A percentile compares a stretch with the other conserved stretches of the same genome.
These are phyloP conservation scores for Gandaritis pyraliata DNA, from an alignment of 2,888 invertebrate species.

Conservation along the genomic window DNA sequence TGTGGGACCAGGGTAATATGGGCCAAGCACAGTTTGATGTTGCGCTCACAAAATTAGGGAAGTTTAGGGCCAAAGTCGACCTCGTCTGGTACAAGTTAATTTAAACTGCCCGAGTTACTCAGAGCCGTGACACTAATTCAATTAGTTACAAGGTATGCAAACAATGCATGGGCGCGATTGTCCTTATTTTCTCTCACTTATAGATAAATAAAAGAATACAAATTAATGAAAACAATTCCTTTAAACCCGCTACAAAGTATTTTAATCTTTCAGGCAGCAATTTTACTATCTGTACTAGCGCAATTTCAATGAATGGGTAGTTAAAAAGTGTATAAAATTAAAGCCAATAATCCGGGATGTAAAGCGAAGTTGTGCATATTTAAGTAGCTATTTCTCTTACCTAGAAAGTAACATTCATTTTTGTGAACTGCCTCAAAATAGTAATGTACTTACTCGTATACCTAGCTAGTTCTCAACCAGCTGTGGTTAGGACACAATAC, in stretches of 20 bases:
- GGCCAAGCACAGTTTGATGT: slow-evolving; percentile 82
- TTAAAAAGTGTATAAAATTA: slow-evolving; percentile 6
- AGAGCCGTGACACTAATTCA: slow-evolving; percentile 80
- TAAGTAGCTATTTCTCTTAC: neutral
- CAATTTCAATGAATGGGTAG: slow-evolving; percentile 6
- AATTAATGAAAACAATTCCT: neutral
- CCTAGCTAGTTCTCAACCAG: no score
- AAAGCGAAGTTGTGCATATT: slow-evolving; percentile 10
- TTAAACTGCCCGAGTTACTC: slow-evolving; percentile 80
- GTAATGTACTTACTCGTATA: no score
- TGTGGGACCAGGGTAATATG: slow-evolving; percentile 66
- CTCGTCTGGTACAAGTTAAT: slow-evolving; percentile 79
- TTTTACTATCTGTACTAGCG: neutral
- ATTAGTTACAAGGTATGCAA: slow-evolving; percentile 77
- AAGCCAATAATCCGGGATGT: slow-evolving; percentile 6
- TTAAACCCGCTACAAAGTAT: neutral
- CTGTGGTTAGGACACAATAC: no score
- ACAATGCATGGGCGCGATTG: slow-evolving; percentile 58
- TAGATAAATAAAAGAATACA: slow-evolving; percentile 4
- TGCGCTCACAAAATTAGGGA: slow-evolving; percentile 81
- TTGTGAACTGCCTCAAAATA: no score
- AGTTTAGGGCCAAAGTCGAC: slow-evolving; percentile 80
- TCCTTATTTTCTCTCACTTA: slow-evolving; percentile 38
- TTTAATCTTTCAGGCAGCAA: slow-evolving; percentile 1
- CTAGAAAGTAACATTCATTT: neutral